Conservation (phyloP, 2,113 vertebrate species). For the Melanocharis versteri region DNA sequence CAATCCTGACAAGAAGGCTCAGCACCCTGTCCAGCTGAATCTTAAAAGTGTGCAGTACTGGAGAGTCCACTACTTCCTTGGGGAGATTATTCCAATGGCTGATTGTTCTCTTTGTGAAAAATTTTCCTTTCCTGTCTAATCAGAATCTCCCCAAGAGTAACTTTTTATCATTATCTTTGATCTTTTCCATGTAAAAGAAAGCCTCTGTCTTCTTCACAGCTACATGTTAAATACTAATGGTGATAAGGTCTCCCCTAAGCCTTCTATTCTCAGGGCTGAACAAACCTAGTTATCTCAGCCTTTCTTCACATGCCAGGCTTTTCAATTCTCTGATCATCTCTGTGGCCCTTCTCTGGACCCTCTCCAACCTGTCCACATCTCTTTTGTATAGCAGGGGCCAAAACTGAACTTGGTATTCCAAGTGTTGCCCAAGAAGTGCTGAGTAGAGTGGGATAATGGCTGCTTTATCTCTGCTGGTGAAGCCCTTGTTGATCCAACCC, state of each 20-base stretch:
- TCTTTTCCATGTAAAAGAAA: neutral
- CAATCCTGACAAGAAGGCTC: neutral
- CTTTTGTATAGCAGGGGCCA: neutral
- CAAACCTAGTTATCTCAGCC: neutral
- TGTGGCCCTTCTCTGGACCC: neutral
- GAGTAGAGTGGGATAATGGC: neutral
- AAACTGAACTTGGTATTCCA: neutral
- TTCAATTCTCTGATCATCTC: neutral
- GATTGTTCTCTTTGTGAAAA: neutral
- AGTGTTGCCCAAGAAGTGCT: neutral
- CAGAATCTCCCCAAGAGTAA: neutral
- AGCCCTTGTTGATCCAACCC: fast-evolving
- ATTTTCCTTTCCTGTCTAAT: neutral
- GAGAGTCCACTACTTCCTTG: neutral
- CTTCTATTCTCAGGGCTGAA: neutral
- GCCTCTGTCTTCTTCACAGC: neutral
- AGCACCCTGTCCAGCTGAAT: neutral
- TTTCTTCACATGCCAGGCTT: neutral
- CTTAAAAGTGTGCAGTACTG: neutral
- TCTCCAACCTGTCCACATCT: neutral
- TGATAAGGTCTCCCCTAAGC: neutral
- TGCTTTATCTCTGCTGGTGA: neutral
- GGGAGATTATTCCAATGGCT: neutral
- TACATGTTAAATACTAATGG: neutral
- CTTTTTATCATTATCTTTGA: neutral